A percentile compares a stretch with the other conserved stretches of the same genome.
Conservation (phyloP, 2,113 vertebrate species). For the Hiodon tergisus region DNA sequence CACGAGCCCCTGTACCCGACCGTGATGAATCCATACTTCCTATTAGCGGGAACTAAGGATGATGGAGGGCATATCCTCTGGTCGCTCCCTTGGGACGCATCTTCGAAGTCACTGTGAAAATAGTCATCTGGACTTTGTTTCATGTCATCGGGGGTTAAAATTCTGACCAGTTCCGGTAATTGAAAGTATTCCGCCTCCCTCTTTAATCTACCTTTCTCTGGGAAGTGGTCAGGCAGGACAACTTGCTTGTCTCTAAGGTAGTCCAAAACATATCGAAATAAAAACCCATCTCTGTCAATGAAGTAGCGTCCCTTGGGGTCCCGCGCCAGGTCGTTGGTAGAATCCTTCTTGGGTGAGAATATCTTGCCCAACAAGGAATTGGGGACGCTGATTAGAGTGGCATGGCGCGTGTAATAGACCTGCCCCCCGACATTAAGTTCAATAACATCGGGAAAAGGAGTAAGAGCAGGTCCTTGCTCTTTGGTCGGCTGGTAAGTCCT, state of each 20-base stretch:
- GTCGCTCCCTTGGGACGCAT: constrained; percentile 84
- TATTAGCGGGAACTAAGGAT: constrained; percentile 66
- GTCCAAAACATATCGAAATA: constrained; percentile 96
- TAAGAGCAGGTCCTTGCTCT: constrained; percentile 71
- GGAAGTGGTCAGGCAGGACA: constrained; percentile 95
- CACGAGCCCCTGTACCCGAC: constrained; percentile 81
- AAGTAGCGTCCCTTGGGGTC: constrained; percentile 94
- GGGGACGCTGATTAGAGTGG: constrained; percentile 83
- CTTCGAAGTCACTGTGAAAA: constrained; percentile 83
- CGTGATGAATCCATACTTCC: constrained; percentile 91
- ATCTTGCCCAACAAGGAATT: constrained; percentile 91
- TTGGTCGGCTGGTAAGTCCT: constrained; percentile 78
- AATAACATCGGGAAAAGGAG: constrained; percentile 82
- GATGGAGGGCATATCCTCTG: constrained; percentile 78
- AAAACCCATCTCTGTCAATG: constrained; percentile 93
- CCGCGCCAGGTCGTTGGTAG: constrained; percentile 79
- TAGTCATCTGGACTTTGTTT: constrained; percentile 81
- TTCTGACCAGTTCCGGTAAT: constrained; percentile 84
- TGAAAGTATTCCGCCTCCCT: constrained; percentile 95
- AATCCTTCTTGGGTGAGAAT: constrained; percentile 86
- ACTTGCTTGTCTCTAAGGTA: constrained; percentile 96
- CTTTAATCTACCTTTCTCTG: constrained; percentile 86
- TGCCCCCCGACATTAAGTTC: constrained; percentile 97
- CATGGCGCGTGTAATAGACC: constrained; percentile 92
- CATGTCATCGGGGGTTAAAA: constrained; percentile 76